A percentile compares a stretch with the other conserved stretches of the same genome.
Conservation (phyloP, 2,797 vertebrate species). For the Macropus fuliginosus region DNA sequence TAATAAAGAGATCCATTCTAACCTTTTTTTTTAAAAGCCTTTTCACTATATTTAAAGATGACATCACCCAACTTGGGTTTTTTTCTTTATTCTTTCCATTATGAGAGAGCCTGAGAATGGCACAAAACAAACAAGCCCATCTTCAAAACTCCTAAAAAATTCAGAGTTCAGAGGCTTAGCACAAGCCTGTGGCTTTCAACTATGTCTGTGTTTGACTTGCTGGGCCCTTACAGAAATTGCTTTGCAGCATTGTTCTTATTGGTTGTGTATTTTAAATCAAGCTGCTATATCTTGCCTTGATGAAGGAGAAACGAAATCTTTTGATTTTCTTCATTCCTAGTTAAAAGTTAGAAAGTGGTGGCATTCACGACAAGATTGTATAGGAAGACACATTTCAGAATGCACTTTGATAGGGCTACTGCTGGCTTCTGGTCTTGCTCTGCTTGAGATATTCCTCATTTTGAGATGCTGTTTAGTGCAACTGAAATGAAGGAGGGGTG, state of each 20-base stretch:
- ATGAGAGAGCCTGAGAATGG: not conserved
- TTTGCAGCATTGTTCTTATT: conserved; percentile 38
- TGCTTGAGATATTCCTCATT: not conserved
- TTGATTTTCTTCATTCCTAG: conserved; percentile 47
- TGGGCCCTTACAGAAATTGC: not conserved
- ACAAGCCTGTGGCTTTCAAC: not conserved
- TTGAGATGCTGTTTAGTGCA: not conserved
- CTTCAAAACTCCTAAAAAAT: not conserved
- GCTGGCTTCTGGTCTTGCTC: not conserved
- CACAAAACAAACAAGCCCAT: not conserved
- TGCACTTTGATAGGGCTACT: not conserved
- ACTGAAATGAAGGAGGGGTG: conserved; percentile 11
- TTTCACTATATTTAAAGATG: conserved; percentile 36
- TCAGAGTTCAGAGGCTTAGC: conserved; percentile 56
- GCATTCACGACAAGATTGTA: not conserved
- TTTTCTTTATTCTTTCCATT: not conserved
- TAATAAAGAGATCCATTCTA: conserved; percentile 57
- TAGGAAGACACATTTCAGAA: conserved; percentile 14
- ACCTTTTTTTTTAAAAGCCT: not conserved
- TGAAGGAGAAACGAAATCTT: conserved; percentile 26
- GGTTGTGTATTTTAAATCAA: conserved; percentile 57
- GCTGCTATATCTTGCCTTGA: conserved; percentile 45
- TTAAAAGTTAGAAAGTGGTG: conserved; percentile 25
- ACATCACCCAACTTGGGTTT: conserved; percentile 2
- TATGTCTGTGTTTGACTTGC: not conserved